These are phyloP conservation scores for Cenopis cana DNA, from an alignment of 2,888 invertebrate genomes.

Conservation along the genomic window DNA sequence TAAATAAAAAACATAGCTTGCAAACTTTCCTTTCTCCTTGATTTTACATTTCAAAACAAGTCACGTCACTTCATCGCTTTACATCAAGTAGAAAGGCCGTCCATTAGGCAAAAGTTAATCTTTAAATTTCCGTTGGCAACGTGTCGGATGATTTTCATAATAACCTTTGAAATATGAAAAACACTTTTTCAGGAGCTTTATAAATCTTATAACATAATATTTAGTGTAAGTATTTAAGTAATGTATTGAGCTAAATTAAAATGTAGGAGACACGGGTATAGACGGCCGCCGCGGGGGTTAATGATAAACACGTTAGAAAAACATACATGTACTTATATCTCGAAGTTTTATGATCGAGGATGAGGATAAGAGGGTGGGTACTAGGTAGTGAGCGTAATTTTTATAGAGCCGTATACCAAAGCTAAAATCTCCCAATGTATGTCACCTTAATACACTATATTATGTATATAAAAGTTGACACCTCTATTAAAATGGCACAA, in stretches of 20 bases:
- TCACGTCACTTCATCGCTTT: slow-evolving; percentile 31
- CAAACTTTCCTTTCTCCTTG: slow-evolving; percentile 14
- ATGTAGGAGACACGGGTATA: background rate
- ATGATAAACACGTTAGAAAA: background rate
- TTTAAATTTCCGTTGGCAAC: slow-evolving; percentile 31
- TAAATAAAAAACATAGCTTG: slow-evolving; percentile 3
- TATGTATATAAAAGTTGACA: no score
- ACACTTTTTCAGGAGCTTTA: slow-evolving; percentile 9
- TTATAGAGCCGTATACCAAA: no score
- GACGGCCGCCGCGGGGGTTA: background rate
- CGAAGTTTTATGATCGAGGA: background rate
- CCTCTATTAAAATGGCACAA: no score
- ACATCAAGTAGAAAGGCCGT: slow-evolving; percentile 23
- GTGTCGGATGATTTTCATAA: slow-evolving; percentile 24
- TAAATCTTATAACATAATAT: background rate
- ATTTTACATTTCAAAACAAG: slow-evolving; percentile 27
- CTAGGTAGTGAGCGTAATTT: no score
- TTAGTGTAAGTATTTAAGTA: background rate
- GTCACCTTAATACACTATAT: no score
- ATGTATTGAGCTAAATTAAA: background rate
- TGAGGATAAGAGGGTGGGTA: background rate
- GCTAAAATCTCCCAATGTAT: no score
- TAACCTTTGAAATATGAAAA: slow-evolving; percentile 28
- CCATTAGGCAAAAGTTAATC: slow-evolving; percentile 36
- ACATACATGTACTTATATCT: background rate